Conservation (phyloP, 2,888 invertebrate species). For the Thymelicus acteon region DNA sequence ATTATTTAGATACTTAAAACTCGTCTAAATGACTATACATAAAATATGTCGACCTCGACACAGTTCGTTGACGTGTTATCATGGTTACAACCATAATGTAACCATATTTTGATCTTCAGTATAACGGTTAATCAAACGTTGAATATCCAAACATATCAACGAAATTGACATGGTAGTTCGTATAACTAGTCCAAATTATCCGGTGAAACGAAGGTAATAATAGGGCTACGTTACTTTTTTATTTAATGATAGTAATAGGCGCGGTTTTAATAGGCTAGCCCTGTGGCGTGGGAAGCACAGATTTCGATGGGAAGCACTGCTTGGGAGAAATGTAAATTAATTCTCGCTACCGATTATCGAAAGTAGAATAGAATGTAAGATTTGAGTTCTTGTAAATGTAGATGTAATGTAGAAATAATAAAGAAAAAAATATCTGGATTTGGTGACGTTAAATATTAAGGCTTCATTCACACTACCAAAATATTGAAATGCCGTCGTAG, state of each 20-base stretch:
- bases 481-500: no score
- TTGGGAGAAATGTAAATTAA: slow-evolving; percentile 4
- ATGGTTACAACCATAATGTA: neutral
- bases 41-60: neutral
- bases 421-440: no score
- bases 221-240: slow-evolving; percentile 60
- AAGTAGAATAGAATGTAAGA: neutral
- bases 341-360: slow-evolving; percentile 6
- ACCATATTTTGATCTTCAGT: neutral
- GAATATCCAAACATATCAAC: slow-evolving; percentile 18
- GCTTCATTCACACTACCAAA: no score
- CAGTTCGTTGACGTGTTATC: neutral
- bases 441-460: no score
- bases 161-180: slow-evolving; percentile 5
- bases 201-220: slow-evolving; percentile 70
- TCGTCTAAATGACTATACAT: neutral
- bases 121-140: slow-evolving; percentile 3
- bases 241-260: slow-evolving; percentile 75
- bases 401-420: neutral
- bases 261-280: slow-evolving; percentile 65
- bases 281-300: slow-evolving; percentile 66
- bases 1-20: no score
- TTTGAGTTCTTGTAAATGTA: neutral
- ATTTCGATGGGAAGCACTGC: slow-evolving; percentile 47
- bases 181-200: slow-evolving; percentile 65